Conservation (phyloP, 2,113 vertebrate species). For the Plotosus lineatus region DNA sequence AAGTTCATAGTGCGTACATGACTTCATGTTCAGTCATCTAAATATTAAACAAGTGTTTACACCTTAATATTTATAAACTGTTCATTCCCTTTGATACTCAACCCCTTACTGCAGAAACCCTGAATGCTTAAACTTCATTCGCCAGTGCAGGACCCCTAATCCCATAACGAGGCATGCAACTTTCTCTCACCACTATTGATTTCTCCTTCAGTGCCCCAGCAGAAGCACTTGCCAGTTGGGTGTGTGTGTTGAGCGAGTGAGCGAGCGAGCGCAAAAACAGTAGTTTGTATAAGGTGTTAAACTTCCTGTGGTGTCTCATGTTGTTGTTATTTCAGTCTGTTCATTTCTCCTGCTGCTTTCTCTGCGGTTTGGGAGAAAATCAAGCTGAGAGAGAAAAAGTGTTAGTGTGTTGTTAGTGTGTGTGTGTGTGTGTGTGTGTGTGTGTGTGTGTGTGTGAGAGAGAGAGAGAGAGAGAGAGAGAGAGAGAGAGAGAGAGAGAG, state of each 20-base stretch:
- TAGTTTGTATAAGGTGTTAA: neutral
- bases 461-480: neutral
- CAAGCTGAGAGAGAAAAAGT: neutral
- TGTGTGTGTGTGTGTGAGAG: neutral
- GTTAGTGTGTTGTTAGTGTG: neutral
- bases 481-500: neutral
- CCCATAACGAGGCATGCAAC: neutral
- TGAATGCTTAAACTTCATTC: neutral
- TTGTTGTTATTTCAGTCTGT: neutral
- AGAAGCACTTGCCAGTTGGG: neutral
- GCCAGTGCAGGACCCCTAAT: neutral
- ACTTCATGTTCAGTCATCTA: neutral
- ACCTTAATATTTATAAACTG: neutral
- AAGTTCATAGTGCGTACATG: neutral
- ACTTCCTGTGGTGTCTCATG: slow-evolving; percentile 4
- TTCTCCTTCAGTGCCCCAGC: neutral
- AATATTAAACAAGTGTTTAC: neutral
- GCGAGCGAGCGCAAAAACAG: neutral
- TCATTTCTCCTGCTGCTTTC: slow-evolving; percentile 4
- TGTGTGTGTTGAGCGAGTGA: neutral
- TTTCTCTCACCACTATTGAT: neutral
- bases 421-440: neutral
- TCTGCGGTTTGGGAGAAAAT: neutral
- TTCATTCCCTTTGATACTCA: neutral
- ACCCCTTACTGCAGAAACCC: neutral